Conservation (phyloP, 2,888 invertebrate species). For the Andrena flavipes region DNA sequence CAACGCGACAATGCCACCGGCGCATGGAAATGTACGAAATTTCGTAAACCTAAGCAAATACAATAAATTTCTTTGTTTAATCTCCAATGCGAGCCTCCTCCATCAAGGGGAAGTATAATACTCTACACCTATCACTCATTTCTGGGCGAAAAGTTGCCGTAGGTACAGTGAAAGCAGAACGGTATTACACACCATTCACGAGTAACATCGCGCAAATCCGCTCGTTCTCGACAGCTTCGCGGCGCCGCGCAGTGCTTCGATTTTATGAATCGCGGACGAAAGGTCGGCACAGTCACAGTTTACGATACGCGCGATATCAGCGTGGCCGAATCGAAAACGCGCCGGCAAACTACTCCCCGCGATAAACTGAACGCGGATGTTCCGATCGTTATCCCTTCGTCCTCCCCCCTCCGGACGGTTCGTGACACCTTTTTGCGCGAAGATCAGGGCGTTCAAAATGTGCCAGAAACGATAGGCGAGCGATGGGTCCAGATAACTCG, state of each 20-base stretch:
- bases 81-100: too few relatives aligned
- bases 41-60: too few relatives aligned
- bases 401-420: too few relatives aligned
- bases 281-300: conserved; percentile 1
- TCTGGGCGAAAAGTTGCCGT: too few relatives aligned
- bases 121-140: too few relatives aligned
- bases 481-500: not conserved
- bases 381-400: not conserved
- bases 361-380: not conserved
- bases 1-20: too few relatives aligned
- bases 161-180: not conserved
- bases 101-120: too few relatives aligned
- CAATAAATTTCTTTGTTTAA: too few relatives aligned
- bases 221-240: not conserved
- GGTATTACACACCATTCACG: not conserved
- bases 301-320: not conserved
- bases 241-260: not conserved
- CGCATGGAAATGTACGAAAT: too few relatives aligned
- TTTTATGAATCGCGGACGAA: conserved; percentile 18
- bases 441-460: not conserved
- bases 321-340: not conserved
- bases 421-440: not conserved
- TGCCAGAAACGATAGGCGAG: conserved; percentile 3
- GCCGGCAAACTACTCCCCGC: not conserved
- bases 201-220: not conserved